Evolutionary conservation across 2,888 invertebrate species (phyloP), one percentile per base, ranked within the genome.

Genomic region (Glaucopsyche alexis): DNA sequence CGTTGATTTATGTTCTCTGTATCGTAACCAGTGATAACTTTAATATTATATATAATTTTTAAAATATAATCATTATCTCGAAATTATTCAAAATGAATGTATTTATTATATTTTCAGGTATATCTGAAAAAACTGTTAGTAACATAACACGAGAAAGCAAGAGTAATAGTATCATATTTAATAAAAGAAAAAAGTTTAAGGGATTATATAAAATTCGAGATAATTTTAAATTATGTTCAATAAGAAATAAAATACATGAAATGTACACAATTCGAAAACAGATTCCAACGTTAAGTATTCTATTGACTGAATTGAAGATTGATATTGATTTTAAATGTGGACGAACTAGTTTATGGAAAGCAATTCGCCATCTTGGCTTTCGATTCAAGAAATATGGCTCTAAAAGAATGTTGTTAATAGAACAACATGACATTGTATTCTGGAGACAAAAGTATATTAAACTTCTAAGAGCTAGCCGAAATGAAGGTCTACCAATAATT

Each of bases 161-260:
- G 19, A 29, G 29, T 60, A 60, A 19, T 11, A 60, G 19, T 11
- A 60, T 19, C 29, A 4, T 60, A 60, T 29, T 29, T 29, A 60
- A 19, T 60, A 60, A 60, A 60, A 29, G 55, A 29, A 60, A 60
- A 19, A 60, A 60, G 19, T 19, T 7, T 19, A 60, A 60, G 55
- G 11, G 55, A 60, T 60, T 60, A 19, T 19, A 19, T 19, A 60
- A 60, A 60, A 60, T 60, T 60, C 55, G 55, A 65, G 49, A 72
- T 49, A 49, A 49, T 72, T 72, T 72, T 49, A 65, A 72, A 38
- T 49, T 65, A 16, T 72, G 72, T 66, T 45, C 72, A 9, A 64
- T 72, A 40, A 65, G 72, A 42, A 16, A 65, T 38, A 72, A 72
- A 72, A 72, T 72, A 16, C 65, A 66, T 29, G 29, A 47, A 29